Evolutionary conservation across 2,888 invertebrate species (phyloP), one percentile per base, ranked within the genome.

Genomic region (Caenorhabditis auriculariae): DNA sequence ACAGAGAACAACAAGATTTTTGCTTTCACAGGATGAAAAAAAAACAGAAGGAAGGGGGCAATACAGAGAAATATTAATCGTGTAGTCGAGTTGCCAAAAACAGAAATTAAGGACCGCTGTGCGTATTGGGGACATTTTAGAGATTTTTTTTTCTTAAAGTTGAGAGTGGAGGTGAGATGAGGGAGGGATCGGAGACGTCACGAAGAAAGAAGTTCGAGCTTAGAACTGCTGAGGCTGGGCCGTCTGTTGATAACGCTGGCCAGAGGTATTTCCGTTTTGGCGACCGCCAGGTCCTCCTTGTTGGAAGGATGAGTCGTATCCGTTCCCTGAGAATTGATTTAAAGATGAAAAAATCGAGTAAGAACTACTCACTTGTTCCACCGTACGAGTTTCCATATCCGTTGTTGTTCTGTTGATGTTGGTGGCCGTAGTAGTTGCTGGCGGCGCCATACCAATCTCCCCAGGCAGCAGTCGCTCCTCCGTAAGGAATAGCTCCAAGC

Each of bases 401-500:
- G 47, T 56, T 59, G 44, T 54, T 59, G 45, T 56, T 54, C 52
- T 50, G 49, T 27, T 44, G 46, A 38, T 68, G 68, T 42, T 68
- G 68, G 7, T 19, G 26, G n/a, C 57, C 57, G 42, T 64, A 66
- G 57, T 60, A 71, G 51, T 44, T 50, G 44, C 53, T 58, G 46
- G 62, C 58, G 29, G 59, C 59, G 43, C 64, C 59, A 53, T 74
- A 74, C 75, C 75, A 75, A 37, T 75, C 75, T 48, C 69, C 68
- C 62, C 72, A 66, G 15, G 49, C 63, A 32, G 52, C 63, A 19
- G 56, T 64, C 29, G 55, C 67, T 27, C 47, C 59, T 35, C 69
- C 70, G 56, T 76, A 76, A n/a, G 73, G 72, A 28, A 71, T 54
- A 37, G 67, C 73, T 53, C 72, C 75, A 54, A 74, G 67, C 51